Evolutionary conservation across 2,888 invertebrate genomes (phyloP).

Genomic region (Stegophylla sp.): DNA sequence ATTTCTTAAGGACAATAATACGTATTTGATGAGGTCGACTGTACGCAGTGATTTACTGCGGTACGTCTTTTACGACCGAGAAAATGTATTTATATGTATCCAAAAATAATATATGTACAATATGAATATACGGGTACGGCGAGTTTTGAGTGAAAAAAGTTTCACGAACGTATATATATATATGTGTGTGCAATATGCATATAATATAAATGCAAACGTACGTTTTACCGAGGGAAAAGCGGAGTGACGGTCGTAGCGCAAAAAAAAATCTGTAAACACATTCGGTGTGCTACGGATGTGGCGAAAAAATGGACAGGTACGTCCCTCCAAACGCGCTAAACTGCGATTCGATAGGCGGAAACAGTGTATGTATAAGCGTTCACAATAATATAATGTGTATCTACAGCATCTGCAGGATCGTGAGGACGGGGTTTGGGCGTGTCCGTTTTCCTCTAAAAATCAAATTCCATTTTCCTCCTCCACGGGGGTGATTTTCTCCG

Average conservation of each 20-base stretch:
- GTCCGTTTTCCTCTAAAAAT: no score
- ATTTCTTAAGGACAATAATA: constrained; percentile 25
- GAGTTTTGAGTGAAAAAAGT: no score
- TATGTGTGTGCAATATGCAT: background rate
- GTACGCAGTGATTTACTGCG: constrained; percentile 13
- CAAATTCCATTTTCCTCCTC: no score
- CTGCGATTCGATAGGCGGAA: no score
- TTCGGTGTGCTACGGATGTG: background rate
- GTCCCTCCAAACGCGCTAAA: no score
- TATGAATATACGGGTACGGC: background rate
- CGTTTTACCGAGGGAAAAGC: constrained; percentile 2
- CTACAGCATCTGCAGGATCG: no score
- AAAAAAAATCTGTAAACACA: constrained; percentile 18
- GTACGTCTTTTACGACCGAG: constrained; percentile 17
- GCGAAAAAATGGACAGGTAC: no score
- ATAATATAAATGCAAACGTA: background rate
- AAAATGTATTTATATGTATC: constrained; percentile 20
- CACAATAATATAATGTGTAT: no score
- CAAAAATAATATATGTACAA: background rate
- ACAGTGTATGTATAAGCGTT: no score
- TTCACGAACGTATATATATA: background rate
- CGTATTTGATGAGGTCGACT: constrained; percentile 34
- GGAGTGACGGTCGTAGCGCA: background rate
- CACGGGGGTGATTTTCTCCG: no score
- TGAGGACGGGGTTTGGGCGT: no score